These are phyloP conservation scores for Agonopterix subpropinquella DNA, from an alignment of 2,888 invertebrate genomes.

Conservation along the genomic window DNA sequence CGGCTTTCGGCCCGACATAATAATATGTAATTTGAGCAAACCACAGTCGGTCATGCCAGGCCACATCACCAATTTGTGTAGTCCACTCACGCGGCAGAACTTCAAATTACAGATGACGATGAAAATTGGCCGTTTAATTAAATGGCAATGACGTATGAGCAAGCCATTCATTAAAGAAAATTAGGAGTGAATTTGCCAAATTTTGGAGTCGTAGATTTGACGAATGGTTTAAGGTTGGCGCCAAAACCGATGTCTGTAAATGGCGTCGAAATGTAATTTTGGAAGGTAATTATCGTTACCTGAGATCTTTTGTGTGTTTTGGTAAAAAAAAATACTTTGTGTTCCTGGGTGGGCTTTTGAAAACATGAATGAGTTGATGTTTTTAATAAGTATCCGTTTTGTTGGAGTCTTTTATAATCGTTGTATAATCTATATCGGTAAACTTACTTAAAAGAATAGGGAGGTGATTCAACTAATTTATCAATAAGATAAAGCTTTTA, in stretches of 20 bases:
- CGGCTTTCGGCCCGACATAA: conserved; percentile 40
- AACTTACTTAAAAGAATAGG: too few relatives aligned
- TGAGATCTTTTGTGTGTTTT: conserved; percentile 11
- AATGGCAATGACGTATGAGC: conserved; percentile 21
- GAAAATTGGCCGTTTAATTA: conserved; percentile 28
- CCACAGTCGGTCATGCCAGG: conserved; percentile 37
- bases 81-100: conserved; percentile 4
- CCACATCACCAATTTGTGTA: conserved; percentile 14
- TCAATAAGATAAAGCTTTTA: too few relatives aligned
- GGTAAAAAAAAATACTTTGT: conserved; percentile 4
- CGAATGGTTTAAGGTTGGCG: conserved; percentile 34
- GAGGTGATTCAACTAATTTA: too few relatives aligned
- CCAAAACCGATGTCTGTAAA: conserved; percentile 14
- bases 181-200: conserved; percentile 36
- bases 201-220: conserved; percentile 42
- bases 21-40: conserved; percentile 63
- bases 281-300: conserved; percentile 17
- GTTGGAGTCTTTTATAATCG: too few relatives aligned
- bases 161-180: conserved; percentile 27
- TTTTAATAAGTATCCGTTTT: background rate
- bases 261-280: conserved; percentile 27
- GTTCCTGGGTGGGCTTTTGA: conserved; percentile 18
- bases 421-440: too few relatives aligned
- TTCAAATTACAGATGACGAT: conserved; percentile 26
- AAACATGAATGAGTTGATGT: conserved; percentile 11